Percentiles rank a stretch among this genome's conserved stretches.
Conservation (phyloP, 2,797 vertebrate species). For the Psittacula echo region DNA sequence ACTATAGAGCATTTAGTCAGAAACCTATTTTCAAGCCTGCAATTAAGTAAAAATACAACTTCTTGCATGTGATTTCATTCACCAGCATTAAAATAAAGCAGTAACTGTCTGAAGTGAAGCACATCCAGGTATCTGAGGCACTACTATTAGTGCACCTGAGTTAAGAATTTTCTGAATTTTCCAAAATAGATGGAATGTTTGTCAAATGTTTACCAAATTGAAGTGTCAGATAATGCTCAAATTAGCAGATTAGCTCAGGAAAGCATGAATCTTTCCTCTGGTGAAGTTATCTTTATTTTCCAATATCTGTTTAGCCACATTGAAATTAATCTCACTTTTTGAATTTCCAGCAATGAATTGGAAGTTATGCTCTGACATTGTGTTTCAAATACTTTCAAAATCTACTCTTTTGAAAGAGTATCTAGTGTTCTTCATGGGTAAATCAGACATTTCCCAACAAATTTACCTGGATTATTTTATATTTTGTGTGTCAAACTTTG, state of each 20-base stretch:
- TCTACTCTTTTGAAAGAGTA: background rate
- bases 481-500: background rate
- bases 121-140: background rate
- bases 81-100: background rate
- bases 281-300: background rate
- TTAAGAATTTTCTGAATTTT: background rate
- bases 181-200: background rate
- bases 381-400: background rate
- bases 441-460: background rate
- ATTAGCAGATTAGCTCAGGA: background rate
- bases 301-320: background rate
- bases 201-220: background rate
- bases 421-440: background rate
- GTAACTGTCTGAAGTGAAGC: background rate
- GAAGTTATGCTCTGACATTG: background rate
- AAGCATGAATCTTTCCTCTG: background rate
- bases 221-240: background rate
- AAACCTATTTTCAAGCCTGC: background rate
- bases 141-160: background rate
- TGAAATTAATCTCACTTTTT: background rate
- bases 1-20: background rate
- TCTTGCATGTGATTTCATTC: background rate
- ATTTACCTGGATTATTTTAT: background rate
- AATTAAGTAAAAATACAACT: background rate
- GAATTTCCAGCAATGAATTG: background rate